These are phyloP conservation scores for Orchesella flavescens DNA, from an alignment of 2,888 invertebrate species.

Conservation along the genomic window DNA sequence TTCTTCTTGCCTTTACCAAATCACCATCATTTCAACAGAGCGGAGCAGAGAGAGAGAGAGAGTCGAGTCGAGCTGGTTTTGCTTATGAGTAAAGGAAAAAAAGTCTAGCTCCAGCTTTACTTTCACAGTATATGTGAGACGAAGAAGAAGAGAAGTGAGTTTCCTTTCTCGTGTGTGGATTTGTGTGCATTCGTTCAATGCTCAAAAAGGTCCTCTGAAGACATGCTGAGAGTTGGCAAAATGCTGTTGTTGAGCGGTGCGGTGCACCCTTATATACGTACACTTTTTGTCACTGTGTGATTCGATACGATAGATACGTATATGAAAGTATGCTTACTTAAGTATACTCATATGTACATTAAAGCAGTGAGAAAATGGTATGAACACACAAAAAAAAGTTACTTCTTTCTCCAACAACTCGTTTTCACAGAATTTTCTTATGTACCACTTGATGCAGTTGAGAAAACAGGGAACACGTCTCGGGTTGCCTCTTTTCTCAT, in stretches of 20 bases:
- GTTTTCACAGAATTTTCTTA: neutral
- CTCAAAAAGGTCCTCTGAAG: neutral
- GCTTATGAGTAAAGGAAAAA: too few relatives aligned
- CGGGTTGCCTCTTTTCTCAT: constrained; percentile 7
- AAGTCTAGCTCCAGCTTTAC: too few relatives aligned
- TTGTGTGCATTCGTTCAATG: constrained; percentile 20
- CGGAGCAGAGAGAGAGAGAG: neutral
- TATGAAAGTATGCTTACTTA: too few relatives aligned
- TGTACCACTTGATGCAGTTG: constrained; percentile 42
- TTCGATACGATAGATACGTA: too few relatives aligned
- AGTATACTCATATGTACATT: neutral
- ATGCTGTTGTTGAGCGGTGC: constrained; percentile 24
- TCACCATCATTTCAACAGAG: constrained; percentile 23
- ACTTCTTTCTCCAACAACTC: neutral
- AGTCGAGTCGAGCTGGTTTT: neutral
- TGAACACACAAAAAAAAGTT: constrained; percentile 21
- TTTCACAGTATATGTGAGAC: constrained; percentile 1
- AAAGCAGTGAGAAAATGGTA: neutral
- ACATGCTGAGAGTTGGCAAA: constrained; percentile 59
- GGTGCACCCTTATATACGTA: too few relatives aligned
- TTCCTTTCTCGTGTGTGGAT: constrained; percentile 8
- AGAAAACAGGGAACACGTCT: constrained; percentile 10
- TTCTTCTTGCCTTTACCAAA: constrained; percentile 25
- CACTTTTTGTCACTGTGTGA: too few relatives aligned
- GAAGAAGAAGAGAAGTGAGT: constrained; percentile 22